Percentiles rank a stretch among this genome's conserved stretches.
phyloP scores from a whole-genome alignment of 2,888 invertebrate genomes.

The Punctoribates punctum region DNA sequence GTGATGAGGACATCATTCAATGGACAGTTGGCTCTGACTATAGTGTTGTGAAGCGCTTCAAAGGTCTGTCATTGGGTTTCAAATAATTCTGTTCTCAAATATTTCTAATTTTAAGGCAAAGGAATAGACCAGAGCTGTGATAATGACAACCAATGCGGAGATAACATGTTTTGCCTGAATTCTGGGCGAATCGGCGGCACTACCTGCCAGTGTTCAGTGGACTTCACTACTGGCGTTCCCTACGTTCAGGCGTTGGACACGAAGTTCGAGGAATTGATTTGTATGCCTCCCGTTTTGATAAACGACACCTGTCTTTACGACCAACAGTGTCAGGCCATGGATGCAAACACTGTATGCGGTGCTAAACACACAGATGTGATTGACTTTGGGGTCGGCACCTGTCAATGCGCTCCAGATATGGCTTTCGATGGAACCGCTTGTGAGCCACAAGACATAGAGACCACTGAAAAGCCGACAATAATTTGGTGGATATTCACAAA shows the following conservation, averaged over 20 bases:
- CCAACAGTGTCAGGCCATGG: slow-evolving; percentile 26
- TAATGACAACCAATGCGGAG: neutral
- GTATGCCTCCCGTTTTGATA: neutral
- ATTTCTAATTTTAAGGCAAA: neutral
- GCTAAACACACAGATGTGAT: neutral
- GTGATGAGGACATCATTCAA: neutral
- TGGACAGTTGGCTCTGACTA: neutral
- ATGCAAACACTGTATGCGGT: neutral
- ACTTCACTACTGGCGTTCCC: neutral
- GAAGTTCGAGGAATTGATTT: slow-evolving; percentile 1
- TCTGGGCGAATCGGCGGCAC: neutral
- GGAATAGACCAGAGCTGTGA: slow-evolving; percentile 7
- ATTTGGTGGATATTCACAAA: slow-evolving; percentile 22
- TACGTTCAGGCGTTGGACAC: neutral
- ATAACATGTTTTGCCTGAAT: slow-evolving; percentile 13
- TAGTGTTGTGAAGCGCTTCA: slow-evolving; percentile 12
- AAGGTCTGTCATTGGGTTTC: neutral
- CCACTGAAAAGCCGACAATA: neutral
- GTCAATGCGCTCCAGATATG: neutral
- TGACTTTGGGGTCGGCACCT: neutral
- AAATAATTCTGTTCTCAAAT: neutral
- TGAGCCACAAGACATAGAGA: neutral
- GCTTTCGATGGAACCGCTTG: neutral
- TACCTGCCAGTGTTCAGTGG: neutral
- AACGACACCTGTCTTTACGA: slow-evolving; percentile 18